Evolutionary conservation across 2,113 vertebrate genomes (phyloP).

Genomic region (Bufo gargarizans): DNA sequence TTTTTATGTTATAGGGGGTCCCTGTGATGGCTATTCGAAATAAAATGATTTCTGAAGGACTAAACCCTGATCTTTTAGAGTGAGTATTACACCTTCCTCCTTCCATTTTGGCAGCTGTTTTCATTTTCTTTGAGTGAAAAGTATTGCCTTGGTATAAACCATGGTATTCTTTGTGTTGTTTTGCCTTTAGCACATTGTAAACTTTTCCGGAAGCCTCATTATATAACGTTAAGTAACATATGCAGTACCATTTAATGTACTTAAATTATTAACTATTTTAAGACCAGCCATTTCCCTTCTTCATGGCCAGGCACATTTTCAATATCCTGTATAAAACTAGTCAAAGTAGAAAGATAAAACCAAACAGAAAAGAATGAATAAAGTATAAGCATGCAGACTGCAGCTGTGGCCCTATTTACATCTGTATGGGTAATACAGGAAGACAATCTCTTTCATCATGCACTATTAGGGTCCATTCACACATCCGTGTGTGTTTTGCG

Average conservation of each 20-base stretch:
- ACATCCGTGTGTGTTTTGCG: too few relatives aligned
- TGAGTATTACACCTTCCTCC: constrained; percentile 72
- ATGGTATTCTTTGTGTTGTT: neutral
- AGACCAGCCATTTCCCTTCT: too few relatives aligned
- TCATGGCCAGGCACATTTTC: too few relatives aligned
- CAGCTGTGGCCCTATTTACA: too few relatives aligned
- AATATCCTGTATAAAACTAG: too few relatives aligned
- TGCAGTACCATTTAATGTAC: neutral
- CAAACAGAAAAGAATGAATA: too few relatives aligned
- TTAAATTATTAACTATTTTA: too few relatives aligned
- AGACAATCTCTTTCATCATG: too few relatives aligned
- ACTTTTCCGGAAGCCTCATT: neutral
- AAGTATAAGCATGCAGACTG: too few relatives aligned
- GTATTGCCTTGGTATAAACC: neutral
- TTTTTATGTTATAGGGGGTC: constrained; percentile 80
- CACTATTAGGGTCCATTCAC: too few relatives aligned
- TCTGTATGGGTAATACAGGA: too few relatives aligned
- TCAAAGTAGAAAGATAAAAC: too few relatives aligned
- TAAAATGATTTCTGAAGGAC: constrained; percentile 93
- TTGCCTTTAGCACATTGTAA: neutral
- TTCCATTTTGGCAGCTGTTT: neutral
- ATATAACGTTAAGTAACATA: neutral
- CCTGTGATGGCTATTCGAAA: constrained; percentile 96
- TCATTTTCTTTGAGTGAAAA: neutral
- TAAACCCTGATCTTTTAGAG: constrained; percentile 93